Evolutionary conservation across 2,797 vertebrate species (phyloP).

Genomic region (Rhinella marina): DNA sequence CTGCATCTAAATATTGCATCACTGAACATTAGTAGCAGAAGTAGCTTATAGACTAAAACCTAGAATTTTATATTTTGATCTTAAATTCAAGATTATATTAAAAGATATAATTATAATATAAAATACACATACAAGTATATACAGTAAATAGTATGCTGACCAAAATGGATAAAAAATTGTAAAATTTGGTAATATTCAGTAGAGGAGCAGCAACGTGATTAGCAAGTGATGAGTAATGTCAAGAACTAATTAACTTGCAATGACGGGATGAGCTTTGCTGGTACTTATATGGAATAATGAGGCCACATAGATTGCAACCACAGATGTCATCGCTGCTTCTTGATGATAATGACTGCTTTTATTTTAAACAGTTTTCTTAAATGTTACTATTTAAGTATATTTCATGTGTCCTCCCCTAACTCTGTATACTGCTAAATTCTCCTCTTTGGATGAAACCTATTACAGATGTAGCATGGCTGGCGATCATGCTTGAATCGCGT

Average conservation of each 20-base stretch:
- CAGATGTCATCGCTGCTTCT: neutral
- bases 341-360: neutral
- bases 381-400: neutral
- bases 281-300: neutral
- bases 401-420: neutral
- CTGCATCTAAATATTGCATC: neutral
- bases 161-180: neutral
- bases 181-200: neutral
- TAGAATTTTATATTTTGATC: neutral
- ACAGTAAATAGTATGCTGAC: neutral
- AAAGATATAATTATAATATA: neutral
- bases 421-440: neutral
- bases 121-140: neutral
- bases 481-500: too few species aligned
- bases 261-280: neutral
- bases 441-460: too few species aligned
- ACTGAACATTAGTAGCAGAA: neutral
- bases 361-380: neutral
- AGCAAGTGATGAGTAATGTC: neutral
- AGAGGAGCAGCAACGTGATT: neutral
- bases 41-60: neutral
- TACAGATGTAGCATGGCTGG: too few species aligned
- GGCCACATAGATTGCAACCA: neutral
- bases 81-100: too few species aligned
- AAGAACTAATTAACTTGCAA: conserved; percentile 13